These are phyloP conservation scores for Stenolophus ochropezus DNA, from an alignment of 2,888 invertebrate species.

Conservation along the genomic window DNA sequence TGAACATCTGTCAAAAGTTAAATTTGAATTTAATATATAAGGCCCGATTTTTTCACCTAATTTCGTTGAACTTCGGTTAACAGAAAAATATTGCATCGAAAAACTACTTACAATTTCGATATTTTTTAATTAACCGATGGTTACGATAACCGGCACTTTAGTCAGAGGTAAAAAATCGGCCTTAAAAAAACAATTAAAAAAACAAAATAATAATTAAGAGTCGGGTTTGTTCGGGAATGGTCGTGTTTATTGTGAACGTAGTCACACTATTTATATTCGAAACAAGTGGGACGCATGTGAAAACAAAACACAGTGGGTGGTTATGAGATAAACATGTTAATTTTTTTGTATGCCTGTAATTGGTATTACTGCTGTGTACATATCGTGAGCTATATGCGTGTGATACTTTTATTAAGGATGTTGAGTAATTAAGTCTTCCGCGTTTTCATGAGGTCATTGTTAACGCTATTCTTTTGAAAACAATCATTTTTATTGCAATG, in stretches of 20 bases:
- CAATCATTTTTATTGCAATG: background rate
- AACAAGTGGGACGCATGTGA: background rate
- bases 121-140: no score
- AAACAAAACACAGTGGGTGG: conserved; percentile 7
- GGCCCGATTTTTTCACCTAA: no score
- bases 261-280: conserved; percentile 39
- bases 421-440: conserved; percentile 12
- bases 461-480: background rate
- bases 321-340: conserved; percentile 6
- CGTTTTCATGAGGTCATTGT: conserved; percentile 16
- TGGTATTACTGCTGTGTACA: conserved; percentile 4
- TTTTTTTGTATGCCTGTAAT: conserved; percentile 21
- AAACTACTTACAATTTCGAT: no score
- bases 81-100: no score
- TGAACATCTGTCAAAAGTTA: no score
- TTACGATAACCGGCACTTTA: no score
- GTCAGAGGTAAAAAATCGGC: no score
- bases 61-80: no score
- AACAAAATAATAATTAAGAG: no score
- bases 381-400: conserved; percentile 8
- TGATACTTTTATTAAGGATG: conserved; percentile 26
- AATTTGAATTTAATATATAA: no score
- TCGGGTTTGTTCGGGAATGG: background rate
- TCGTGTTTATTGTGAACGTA: background rate
- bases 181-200: no score